phyloP scores from a whole-genome alignment of 2,888 invertebrate genomes.

The Heliconius sara region DNA sequence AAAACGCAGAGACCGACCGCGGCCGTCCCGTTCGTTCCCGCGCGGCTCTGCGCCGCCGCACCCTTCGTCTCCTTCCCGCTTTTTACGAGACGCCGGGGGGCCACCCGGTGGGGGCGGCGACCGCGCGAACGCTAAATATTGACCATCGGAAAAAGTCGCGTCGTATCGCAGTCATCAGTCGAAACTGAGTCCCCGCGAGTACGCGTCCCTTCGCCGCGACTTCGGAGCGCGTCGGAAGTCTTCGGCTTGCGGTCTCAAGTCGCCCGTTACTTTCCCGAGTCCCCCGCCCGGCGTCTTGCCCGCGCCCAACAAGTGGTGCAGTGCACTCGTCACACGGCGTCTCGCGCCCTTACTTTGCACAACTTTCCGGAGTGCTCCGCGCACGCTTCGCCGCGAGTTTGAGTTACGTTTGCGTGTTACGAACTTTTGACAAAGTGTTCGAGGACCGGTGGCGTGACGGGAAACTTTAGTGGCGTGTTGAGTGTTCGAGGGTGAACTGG shows the following conservation, averaged over 20 bases:
- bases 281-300: slow-evolving; percentile 80
- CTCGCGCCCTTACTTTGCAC: slow-evolving; percentile 77
- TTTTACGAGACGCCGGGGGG: slow-evolving; percentile 84
- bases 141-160: slow-evolving; percentile 85
- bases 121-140: slow-evolving; percentile 85
- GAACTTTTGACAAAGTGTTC: slow-evolving; percentile 69
- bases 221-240: slow-evolving; percentile 80
- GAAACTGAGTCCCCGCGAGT: slow-evolving; percentile 80
- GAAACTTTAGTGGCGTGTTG: slow-evolving; percentile 76
- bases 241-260: slow-evolving; percentile 80
- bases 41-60: slow-evolving; percentile 72
- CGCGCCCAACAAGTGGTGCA: slow-evolving; percentile 80
- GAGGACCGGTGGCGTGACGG: slow-evolving; percentile 69
- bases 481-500: slow-evolving; percentile 71
- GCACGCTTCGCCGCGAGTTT: slow-evolving; percentile 72
- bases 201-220: slow-evolving; percentile 76
- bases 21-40: slow-evolving; percentile 81
- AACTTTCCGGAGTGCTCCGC: slow-evolving; percentile 74
- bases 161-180: slow-evolving; percentile 85
- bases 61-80: slow-evolving; percentile 84
- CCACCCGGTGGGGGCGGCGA: slow-evolving; percentile 79
- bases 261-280: slow-evolving; percentile 75
- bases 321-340: slow-evolving; percentile 63
- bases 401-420: slow-evolving; percentile 62
- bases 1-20: slow-evolving; percentile 83